phyloP scores from a whole-genome alignment of 30 jellyfish, hydroid and myxozoan species.

The Mastigias papua region DNA sequence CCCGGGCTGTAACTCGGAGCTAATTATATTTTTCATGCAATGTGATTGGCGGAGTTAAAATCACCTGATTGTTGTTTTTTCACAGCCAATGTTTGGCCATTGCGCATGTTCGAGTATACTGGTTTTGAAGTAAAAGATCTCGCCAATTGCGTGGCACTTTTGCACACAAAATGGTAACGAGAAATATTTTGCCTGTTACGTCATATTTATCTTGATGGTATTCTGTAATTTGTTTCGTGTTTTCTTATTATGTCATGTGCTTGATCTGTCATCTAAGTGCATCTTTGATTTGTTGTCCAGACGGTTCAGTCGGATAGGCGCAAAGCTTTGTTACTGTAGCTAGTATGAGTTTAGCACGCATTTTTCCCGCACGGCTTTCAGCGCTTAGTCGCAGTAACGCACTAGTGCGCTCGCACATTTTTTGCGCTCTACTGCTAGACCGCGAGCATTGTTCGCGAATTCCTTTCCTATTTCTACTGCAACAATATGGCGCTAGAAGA shows the following conservation, averaged over 20 bases:
- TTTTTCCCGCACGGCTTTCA: background rate
- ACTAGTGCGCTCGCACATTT: too few relatives aligned
- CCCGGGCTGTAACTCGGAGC: too few relatives aligned
- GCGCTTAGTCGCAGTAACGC: background rate
- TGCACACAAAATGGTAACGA: conserved; percentile 73
- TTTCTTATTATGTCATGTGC: background rate
- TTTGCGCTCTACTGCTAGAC: too few relatives aligned
- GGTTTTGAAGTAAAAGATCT: conserved; percentile 82
- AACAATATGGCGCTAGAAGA: background rate
- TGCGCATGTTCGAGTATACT: conserved; percentile 70
- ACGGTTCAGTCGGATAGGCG: background rate
- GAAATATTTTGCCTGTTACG: background rate
- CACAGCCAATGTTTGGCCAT: conserved; percentile 75
- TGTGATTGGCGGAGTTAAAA: too few relatives aligned
- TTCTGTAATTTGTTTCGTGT: too few relatives aligned
- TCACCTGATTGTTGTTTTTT: conserved; percentile 1
- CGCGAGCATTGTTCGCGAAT: too few relatives aligned
- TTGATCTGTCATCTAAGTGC: background rate
- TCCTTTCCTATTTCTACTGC: too few relatives aligned
- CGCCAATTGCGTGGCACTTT: conserved; percentile 83
- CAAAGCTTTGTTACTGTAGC: background rate
- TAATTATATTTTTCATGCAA: too few relatives aligned
- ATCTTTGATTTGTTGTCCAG: background rate
- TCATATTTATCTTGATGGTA: background rate
- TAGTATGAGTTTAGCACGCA: background rate